Conservation (phyloP, 2,888 invertebrate species). For the Altica lythri region DNA sequence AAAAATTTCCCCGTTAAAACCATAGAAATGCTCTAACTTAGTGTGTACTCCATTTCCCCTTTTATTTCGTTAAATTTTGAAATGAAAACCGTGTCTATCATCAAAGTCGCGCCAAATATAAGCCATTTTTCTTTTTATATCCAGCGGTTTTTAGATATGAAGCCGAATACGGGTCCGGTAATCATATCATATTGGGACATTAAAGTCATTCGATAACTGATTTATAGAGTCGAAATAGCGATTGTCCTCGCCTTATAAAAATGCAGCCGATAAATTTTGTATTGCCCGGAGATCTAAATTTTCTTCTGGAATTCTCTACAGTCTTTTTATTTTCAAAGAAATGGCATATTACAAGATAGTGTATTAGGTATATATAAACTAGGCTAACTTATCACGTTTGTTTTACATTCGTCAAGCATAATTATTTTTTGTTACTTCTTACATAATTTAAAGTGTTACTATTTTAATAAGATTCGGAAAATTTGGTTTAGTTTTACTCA, state of each 20-base stretch:
- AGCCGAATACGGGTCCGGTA: constrained; percentile 44
- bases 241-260: constrained; percentile 51
- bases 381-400: no score
- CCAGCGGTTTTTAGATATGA: constrained; percentile 37
- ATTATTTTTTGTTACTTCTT: no score
- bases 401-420: no score
- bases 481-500: no score
- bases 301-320: constrained; percentile 43
- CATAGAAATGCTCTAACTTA: no score
- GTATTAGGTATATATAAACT: no score
- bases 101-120: constrained; percentile 22
- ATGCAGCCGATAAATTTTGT: constrained; percentile 51
- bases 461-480: no score
- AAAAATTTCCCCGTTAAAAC: background rate
- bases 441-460: no score
- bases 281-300: constrained; percentile 52
- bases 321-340: constrained; percentile 49
- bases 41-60: constrained; percentile 14
- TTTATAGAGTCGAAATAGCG: constrained; percentile 48
- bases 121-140: constrained; percentile 41
- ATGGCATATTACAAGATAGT: no score
- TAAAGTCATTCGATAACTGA: constrained; percentile 52
- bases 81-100: constrained; percentile 25
- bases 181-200: constrained; percentile 53
- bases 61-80: constrained; percentile 22